A percentile compares a stretch with the other conserved stretches of the same genome.
Evolutionary conservation across 2,888 invertebrate genomes (phyloP).

Genomic region (Autographa pulchrina): DNA sequence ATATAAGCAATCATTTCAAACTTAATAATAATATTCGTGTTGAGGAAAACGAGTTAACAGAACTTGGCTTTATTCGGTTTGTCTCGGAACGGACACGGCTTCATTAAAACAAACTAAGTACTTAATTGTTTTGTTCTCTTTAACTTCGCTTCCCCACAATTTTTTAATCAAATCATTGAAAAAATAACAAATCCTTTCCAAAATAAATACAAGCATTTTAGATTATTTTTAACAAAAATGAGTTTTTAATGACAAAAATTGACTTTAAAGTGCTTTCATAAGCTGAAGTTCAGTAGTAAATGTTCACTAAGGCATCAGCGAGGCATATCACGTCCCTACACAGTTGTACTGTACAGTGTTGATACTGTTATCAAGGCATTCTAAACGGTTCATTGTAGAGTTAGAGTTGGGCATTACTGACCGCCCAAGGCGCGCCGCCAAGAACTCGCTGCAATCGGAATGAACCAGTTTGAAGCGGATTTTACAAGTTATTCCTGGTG

Average conservation of each 20-base stretch:
- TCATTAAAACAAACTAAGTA: slow-evolving; percentile 45
- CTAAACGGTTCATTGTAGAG: slow-evolving; percentile 49
- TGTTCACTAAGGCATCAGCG: slow-evolving; percentile 10
- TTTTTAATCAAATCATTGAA: not conserved
- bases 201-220: not conserved
- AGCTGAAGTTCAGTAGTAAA: slow-evolving; percentile 6
- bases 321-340: slow-evolving; percentile 41
- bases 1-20: not conserved
- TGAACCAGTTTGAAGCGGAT: slow-evolving; percentile 40
- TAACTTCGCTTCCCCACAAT: not conserved
- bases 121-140: slow-evolving; percentile 16
- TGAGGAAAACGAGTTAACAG: slow-evolving; percentile 27
- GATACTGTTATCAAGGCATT: slow-evolving; percentile 35
- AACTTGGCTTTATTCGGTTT: slow-evolving; percentile 27
- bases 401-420: slow-evolving; percentile 43
- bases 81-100: slow-evolving; percentile 23
- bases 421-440: slow-evolving; percentile 33
- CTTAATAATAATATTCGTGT: not conserved
- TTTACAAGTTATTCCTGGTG: slow-evolving; percentile 54
- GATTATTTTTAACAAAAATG: not conserved
- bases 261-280: not conserved
- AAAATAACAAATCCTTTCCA: not conserved
- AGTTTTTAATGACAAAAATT: not conserved
- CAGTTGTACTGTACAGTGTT: no score
- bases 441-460: slow-evolving; percentile 30